Base-by-base conservation (phyloP, 2,113 vertebrate genomes). In the Lepus americanus region DNA sequence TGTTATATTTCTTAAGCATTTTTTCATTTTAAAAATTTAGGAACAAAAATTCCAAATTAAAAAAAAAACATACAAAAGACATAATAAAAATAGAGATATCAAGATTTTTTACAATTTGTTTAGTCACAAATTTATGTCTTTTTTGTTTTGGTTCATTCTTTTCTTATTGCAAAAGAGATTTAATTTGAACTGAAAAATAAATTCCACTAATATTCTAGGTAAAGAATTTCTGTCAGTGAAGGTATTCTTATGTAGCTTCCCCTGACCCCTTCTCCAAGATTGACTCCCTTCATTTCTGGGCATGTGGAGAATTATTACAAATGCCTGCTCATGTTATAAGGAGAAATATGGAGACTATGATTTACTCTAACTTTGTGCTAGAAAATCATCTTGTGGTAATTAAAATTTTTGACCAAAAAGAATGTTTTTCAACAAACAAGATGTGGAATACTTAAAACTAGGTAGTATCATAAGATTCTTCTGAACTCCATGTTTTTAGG, bases 11-110 rank as follows among this genome's bases (percentile, higher is more conserved):
- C 67, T 63, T 86, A 59, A 55, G 5, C 73, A 95, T 79, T 89
- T 87, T 44, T 72, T 89, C 64, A 94, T 86, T 92, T 89, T 44
- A 76, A 86, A 69, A 93, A 69, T 74, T 79, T 49, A 87, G 10
- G 36, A 92, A 83, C 69, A 79, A 6, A 44, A 44, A 44, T 44
- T 5, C 6, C 44, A 44, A 44, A 44, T 44, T 5, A 39, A 44
- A 44, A 44, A 44, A 44, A 44, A 44, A 44, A 44, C 67, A 92
- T 9, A 9, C 12, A 33, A 20, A 63, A 90, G 44, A 55, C 39
- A 78, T n/a, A 76, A 76, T 78, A 44, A 87, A 94, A 59, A 51
- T 80, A 73, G 44, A 64, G 86, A 69, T 82, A 51, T 59, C 64
- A 70, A 90, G 49, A 64, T 73, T 27, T 39, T 78, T 86, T 64